These are phyloP conservation scores for Peromyscus attwateri DNA, from an alignment of 2,797 vertebrate genomes.

Conservation along the genomic window DNA sequence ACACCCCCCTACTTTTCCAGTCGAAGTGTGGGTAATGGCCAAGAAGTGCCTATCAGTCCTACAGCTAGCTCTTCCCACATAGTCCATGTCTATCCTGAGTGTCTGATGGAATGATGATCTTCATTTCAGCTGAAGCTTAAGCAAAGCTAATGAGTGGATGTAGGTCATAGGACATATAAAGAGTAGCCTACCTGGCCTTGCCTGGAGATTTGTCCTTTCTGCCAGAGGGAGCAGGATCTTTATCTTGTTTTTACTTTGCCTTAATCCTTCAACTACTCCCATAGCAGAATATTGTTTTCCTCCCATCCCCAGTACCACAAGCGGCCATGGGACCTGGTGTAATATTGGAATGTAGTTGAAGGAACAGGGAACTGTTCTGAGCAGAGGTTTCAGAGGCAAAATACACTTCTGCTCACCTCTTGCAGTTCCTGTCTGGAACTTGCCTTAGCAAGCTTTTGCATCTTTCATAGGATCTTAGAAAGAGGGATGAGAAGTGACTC, in stretches of 20 bases:
- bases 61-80: not conserved
- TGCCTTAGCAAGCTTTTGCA: too few relatives aligned
- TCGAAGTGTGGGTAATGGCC: not conserved
- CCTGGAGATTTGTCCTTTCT: not conserved
- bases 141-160: not conserved
- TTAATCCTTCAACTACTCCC: not conserved
- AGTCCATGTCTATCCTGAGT: too few relatives aligned
- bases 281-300: not conserved
- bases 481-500: not conserved
- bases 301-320: not conserved
- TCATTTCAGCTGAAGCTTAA: not conserved
- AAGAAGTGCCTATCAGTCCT: not conserved
- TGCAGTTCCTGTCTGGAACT: not conserved
- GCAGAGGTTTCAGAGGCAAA: not conserved
- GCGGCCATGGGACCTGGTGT: fast-evolving
- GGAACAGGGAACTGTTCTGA: not conserved
- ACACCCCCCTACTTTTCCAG: not conserved
- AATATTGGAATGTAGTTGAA: not conserved
- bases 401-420: too few relatives aligned
- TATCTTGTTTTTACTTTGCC: not conserved
- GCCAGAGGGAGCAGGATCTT: not conserved
- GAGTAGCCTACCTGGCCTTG: not conserved
- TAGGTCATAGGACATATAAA: not conserved
- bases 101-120: not conserved
- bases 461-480: not conserved